phyloP scores from a whole-genome alignment of 2,888 invertebrate genomes.

The Watsonalla cultraria region DNA sequence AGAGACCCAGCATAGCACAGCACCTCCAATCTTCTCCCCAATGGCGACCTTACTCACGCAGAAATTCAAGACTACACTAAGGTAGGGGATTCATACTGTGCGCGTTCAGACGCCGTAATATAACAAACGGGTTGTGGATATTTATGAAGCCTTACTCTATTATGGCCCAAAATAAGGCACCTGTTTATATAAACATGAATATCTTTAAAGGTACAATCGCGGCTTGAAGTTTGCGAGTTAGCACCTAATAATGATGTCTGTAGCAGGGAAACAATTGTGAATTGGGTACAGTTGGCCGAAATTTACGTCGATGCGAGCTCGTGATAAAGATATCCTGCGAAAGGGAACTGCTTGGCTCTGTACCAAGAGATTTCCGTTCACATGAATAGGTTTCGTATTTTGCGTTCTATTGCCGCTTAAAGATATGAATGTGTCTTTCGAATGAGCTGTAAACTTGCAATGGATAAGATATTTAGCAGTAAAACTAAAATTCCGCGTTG shows the following conservation, averaged over 20 bases:
- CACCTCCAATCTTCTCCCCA: no score
- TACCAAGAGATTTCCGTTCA: slow-evolving; percentile 4
- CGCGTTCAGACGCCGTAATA: no score
- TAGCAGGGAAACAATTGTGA: slow-evolving; percentile 26
- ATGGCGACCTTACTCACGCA: no score
- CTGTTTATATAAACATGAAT: no score
- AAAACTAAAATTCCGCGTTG: neutral
- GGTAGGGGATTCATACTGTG: no score
- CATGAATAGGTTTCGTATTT: slow-evolving; percentile 1
- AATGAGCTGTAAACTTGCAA: neutral
- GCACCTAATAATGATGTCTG: slow-evolving; percentile 9
- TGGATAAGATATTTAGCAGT: neutral
- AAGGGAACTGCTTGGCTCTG: slow-evolving; percentile 9
- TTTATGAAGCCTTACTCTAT: no score
- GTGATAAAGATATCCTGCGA: slow-evolving; percentile 23
- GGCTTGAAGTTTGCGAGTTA: neutral
- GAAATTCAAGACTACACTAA: no score
- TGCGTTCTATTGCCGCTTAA: neutral
- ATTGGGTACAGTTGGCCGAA: slow-evolving; percentile 22
- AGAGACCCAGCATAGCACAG: no score
- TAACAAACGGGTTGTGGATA: no score
- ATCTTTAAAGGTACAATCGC: neutral
- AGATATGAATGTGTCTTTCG: neutral
- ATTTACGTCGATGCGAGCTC: slow-evolving; percentile 24
- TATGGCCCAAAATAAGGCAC: no score